These are phyloP conservation scores for Campylomormyrus tamandua DNA, from an alignment of 2,113 vertebrate species.

Conservation along the genomic window DNA sequence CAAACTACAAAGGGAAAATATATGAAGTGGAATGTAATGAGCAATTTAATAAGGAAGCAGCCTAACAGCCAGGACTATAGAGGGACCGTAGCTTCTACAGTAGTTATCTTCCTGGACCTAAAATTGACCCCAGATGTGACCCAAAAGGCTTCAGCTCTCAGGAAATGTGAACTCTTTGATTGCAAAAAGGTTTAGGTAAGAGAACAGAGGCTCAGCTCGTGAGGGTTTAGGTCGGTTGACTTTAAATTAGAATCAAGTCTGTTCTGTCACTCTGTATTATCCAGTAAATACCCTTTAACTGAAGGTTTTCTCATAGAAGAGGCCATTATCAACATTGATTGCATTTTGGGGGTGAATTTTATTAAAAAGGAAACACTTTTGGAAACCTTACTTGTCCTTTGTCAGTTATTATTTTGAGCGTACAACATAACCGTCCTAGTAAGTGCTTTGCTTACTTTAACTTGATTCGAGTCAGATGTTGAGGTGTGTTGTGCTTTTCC, in stretches of 20 bases:
- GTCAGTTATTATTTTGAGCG: background rate
- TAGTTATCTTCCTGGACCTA: background rate
- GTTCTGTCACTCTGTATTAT: background rate
- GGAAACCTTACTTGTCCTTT: background rate
- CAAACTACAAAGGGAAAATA: background rate
- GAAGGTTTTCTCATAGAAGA: background rate
- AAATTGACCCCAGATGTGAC: conserved; percentile 11
- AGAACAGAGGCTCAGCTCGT: background rate
- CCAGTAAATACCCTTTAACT: background rate
- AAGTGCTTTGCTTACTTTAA: background rate
- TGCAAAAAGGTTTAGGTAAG: background rate
- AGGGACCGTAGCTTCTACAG: background rate
- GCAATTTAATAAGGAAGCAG: background rate
- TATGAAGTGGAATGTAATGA: background rate
- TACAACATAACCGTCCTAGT: background rate
- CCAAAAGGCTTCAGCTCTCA: background rate
- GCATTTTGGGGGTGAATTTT: background rate
- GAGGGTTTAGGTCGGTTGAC: background rate
- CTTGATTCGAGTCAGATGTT: background rate
- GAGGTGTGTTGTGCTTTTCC: background rate
- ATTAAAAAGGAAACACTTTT: background rate
- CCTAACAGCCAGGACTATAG: background rate
- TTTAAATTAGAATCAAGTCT: background rate
- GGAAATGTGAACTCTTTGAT: background rate
- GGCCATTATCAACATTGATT: background rate